Evolutionary conservation across 2,797 vertebrate species (phyloP).

Genomic region (Hipposideros larvatus): DNA sequence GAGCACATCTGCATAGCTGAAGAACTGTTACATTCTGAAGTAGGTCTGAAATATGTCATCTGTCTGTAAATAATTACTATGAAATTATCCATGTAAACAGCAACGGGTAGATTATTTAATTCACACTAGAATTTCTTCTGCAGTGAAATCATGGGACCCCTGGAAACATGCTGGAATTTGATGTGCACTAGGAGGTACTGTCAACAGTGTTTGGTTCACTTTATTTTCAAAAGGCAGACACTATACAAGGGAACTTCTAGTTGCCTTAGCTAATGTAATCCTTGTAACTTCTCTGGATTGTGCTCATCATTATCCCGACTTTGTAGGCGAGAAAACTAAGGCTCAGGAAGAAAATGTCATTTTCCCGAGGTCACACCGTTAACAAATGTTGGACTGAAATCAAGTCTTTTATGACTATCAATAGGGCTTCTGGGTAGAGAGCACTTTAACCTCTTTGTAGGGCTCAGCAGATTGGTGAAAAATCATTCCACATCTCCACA

Average conservation of each 20-base stretch:
- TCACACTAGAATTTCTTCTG: background rate
- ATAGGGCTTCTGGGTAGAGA: background rate
- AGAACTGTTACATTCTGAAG: background rate
- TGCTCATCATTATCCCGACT: background rate
- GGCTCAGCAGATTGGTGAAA: background rate
- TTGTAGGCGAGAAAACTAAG: conserved; percentile 30
- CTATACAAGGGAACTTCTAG: background rate
- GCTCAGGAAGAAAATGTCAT: background rate
- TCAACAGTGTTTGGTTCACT: background rate
- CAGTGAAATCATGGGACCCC: background rate
- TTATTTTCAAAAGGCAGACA: conserved; percentile 1
- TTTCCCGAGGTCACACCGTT: background rate
- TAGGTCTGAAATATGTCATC: conserved; percentile 15
- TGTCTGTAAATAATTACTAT: conserved; percentile 9
- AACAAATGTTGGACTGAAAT: conserved; percentile 15
- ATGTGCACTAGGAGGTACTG: background rate
- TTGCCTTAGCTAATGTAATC: background rate
- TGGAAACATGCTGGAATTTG: conserved; percentile 2
- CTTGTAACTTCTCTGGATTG: background rate
- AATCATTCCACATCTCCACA: background rate
- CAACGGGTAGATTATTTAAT: conserved; percentile 18
- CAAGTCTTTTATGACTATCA: background rate
- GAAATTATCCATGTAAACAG: conserved; percentile 32
- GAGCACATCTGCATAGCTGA: background rate
- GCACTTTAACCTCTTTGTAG: background rate